Evolutionary conservation across 1,140 invertebrate genomes (phyloP), one percentile per base, ranked within the genome.

Genomic region (fruit fly (Drosophila melanogaster)): DNA sequence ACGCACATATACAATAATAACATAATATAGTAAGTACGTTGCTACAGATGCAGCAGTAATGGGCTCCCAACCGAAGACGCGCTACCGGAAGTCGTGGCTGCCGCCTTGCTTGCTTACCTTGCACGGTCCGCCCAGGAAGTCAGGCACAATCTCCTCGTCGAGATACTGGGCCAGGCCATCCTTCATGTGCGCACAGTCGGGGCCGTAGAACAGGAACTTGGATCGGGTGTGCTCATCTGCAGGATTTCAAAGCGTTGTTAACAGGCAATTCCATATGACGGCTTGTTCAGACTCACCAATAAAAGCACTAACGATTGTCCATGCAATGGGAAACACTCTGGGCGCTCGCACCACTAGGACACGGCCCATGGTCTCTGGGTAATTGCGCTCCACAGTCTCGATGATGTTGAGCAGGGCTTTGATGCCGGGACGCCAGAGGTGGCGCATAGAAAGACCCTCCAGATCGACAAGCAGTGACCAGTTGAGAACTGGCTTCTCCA

Each of bases 271-370:
- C 3, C 8, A 10, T 10, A 30, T 3, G 30, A 7, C 8, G 30
- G 0, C 30, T 0, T 10, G 7, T 6, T 38, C 2, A 10, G 22
- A 47, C 92, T 93, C 92, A 96, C 95, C 94, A 83, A 99, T 99
- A 92, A 99, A 99, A n/a, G 97, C 97, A 89, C 97, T 97, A 55
- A 99, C 96, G 47, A 99, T 94, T 0, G 98, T 99, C 98, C 98
- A 99, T n/a, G 99, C 93, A 64, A 99, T 98, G 1, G 98, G 98
- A 91, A 99, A 99, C 46, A 98, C 97, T 71, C 98, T 94, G 1
- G 97, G 97, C 30, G 97, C 97, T 72, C 97, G 93, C 57, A 97
- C 96, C 70, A 98, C 97, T 24, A 98, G 93, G 50, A 98, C 96
- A 46, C 95, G 93, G 14, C 97, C 97, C 96, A 99, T 97, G 8